A percentile compares a stretch with the other conserved stretches of the same genome.
These are phyloP conservation scores for Micoletzkya japonica DNA, from an alignment of 2,888 invertebrate species.

Conservation along the genomic window DNA sequence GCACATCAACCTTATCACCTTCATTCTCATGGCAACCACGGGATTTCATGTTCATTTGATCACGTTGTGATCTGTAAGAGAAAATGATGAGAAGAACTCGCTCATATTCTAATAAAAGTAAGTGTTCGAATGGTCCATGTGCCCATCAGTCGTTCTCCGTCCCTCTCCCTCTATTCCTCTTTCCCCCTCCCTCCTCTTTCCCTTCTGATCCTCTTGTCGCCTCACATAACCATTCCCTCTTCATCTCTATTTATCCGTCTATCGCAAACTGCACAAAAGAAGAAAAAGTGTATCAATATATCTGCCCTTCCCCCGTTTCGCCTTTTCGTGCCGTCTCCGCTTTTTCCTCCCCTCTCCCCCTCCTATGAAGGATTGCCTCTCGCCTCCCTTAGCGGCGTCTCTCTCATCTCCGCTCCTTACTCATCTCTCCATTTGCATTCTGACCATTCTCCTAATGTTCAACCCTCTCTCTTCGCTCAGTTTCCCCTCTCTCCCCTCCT, in stretches of 20 bases:
- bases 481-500: neutral
- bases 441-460: neutral
- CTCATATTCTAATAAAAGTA: no score
- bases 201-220: neutral
- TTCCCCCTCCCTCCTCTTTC: conserved; percentile 1
- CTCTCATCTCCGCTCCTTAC: no score
- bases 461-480: neutral
- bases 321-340: neutral
- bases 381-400: no score
- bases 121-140: no score
- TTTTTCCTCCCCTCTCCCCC: neutral
- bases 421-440: no score
- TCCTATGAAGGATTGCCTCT: neutral
- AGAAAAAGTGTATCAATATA: neutral
- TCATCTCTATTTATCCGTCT: neutral
- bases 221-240: neutral
- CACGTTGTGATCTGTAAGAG: no score
- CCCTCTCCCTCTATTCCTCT: neutral
- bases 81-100: no score
- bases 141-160: neutral
- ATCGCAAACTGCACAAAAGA: no score
- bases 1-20: no score
- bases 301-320: neutral
- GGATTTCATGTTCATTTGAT: no score
- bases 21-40: no score